phyloP scores from a whole-genome alignment of 2,888 invertebrate species.

The Dryococelus australis region DNA sequence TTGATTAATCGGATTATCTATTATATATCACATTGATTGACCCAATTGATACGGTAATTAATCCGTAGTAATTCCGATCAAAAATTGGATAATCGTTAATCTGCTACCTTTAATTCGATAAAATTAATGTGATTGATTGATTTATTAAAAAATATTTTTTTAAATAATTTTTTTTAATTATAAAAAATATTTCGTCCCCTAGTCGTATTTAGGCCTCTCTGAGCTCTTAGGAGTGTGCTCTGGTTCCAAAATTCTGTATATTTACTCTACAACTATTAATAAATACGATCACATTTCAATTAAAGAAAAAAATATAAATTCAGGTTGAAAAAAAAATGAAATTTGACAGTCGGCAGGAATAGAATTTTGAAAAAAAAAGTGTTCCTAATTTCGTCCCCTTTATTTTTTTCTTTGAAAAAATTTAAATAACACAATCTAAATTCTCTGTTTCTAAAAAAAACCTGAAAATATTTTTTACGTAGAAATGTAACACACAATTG shows the following conservation, averaged over 20 bases:
- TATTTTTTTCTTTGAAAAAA: not conserved
- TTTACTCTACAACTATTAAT: not conserved
- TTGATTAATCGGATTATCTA: no score
- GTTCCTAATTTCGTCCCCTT: no score
- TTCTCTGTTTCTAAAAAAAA: not conserved
- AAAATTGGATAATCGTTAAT: no score
- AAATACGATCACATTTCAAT: not conserved
- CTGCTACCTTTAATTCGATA: no score
- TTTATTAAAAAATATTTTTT: no score
- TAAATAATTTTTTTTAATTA: no score
- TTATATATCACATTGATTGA: no score
- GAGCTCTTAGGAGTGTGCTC: no score
- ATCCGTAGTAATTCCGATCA: no score
- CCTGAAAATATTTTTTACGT: not conserved
- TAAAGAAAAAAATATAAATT: not conserved
- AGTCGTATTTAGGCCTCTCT: not conserved
- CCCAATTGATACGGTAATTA: no score
- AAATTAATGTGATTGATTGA: no score
- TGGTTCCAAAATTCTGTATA: not conserved
- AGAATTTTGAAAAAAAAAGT: not conserved
- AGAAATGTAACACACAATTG: not conserved
- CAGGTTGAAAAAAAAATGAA: not conserved
- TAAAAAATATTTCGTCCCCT: constrained; percentile 6
- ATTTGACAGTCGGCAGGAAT: not conserved
- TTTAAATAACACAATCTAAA: not conserved